These are phyloP conservation scores for Idaea biselata DNA, from an alignment of 2,888 invertebrate species.

Conservation along the genomic window DNA sequence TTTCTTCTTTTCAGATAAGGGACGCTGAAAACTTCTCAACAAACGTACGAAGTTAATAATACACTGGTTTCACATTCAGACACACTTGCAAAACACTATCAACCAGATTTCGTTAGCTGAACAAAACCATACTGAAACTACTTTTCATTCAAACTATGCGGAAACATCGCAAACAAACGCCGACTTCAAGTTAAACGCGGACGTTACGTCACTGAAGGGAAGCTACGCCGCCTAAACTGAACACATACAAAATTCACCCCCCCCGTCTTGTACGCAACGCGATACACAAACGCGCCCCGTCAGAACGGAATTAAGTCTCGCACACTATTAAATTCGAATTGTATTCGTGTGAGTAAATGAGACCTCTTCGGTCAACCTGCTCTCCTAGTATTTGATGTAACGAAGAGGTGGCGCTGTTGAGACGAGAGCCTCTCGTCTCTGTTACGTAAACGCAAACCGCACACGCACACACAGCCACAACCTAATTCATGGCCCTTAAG, in stretches of 20 bases:
- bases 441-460: conserved; percentile 56
- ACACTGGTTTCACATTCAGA: conserved; percentile 37
- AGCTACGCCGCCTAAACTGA: conserved; percentile 41
- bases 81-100: conserved; percentile 43
- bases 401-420: conserved; percentile 61
- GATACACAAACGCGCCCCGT: conserved; percentile 30
- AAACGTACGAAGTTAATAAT: conserved; percentile 46
- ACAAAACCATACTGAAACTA: conserved; percentile 53
- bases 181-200: conserved; percentile 51
- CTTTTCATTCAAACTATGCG: conserved; percentile 64
- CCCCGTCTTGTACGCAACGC: conserved; percentile 29
- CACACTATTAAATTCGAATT: conserved; percentile 31
- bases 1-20: conserved; percentile 54
- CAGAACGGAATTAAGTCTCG: conserved; percentile 32
- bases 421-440: conserved; percentile 51
- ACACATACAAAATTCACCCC: conserved; percentile 27
- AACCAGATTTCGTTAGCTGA: conserved; percentile 54
- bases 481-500: conserved; percentile 68
- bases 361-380: conserved; percentile 45
- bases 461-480: conserved; percentile 43
- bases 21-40: conserved; percentile 34
- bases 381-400: conserved; percentile 67
- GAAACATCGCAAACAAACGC: conserved; percentile 55
- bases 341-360: conserved; percentile 41
- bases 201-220: conserved; percentile 55